Conservation (phyloP, 1,140 invertebrate genomes). For the Diachasmimorpha longicaudata region DNA sequence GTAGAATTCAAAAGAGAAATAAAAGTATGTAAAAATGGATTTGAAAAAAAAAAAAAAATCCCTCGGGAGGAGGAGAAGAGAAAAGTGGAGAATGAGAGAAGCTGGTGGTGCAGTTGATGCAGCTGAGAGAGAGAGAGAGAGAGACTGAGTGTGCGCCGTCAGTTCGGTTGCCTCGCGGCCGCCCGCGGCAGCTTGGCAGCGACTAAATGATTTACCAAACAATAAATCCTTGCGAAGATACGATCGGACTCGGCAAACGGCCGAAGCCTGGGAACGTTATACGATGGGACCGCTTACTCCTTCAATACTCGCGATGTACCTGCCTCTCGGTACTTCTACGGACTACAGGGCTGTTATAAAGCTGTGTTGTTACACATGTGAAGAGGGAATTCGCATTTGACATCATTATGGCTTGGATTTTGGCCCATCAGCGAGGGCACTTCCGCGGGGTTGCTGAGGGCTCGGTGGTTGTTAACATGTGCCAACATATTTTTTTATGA, state of each 20-base stretch:
- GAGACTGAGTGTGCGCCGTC: conserved; percentile 34
- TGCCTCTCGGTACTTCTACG: not conserved
- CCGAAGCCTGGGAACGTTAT: conserved; percentile 44
- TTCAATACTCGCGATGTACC: not conserved
- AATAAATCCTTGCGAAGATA: conserved; percentile 63
- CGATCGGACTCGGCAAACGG: conserved; percentile 53
- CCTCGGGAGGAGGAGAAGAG: not conserved
- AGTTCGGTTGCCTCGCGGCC: conserved; percentile 46
- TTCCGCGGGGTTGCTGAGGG: too few species aligned
- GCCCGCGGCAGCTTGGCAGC: conserved; percentile 59
- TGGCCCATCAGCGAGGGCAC: not conserved
- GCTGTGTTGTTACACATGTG: not conserved
- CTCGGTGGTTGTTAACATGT: too few species aligned
- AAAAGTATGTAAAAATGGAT: not conserved
- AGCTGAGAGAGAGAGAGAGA: conserved; percentile 21
- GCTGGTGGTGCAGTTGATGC: not conserved
- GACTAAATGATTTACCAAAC: conserved; percentile 64
- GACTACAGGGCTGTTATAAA: not conserved
- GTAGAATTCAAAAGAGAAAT: not conserved
- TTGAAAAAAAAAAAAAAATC: conserved; percentile 14
- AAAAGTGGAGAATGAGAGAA: conserved; percentile 19
- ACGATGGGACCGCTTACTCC: conserved; percentile 25
- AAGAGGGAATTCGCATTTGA: not conserved
- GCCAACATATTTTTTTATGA: too few species aligned
- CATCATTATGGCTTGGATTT: not conserved